Base-by-base conservation (phyloP, 2,797 vertebrate genomes). In the Helarctos malayanus region DNA sequence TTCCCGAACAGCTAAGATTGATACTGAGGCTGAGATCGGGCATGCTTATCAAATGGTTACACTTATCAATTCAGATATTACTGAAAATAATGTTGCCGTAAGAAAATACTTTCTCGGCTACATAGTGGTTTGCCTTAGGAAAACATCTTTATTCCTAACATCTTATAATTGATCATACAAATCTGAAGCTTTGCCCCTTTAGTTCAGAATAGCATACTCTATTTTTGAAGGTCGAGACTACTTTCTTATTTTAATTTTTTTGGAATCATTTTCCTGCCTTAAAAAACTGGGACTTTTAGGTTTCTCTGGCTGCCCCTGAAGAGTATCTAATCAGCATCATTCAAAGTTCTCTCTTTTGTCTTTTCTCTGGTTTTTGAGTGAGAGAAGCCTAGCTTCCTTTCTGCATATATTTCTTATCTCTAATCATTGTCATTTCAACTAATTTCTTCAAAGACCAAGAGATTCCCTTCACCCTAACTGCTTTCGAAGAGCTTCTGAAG, bases 361-460 rank as follows among this genome's bases (percentile, higher is more conserved):
- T 95, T 87, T 84, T 54, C 80, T 87, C 71, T 94, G 59, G 4
- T 38, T 56, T 96, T 75, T 90, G 4, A 61, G 5, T 41, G 10
- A 87, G 47, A 79, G 32, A 90, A 71, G n/a, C 3, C n/a, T 38
- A 11, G 6, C 27, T 84, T 32, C 25, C 95, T 93, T 68, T 25
- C 10, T 84, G 14, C 32, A 19, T 21, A 18, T 21, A n/a, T 68
- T 86, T 95, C n/a, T 86, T 35, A 38, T 63, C 94, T 69, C 25
- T 59, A 95, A 59, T 88, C 35, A 54, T 59, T 92, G 56, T 78
- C 54, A 87, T 95, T 94, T 85, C 47, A 86, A 65, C 18, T 59
- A 85, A 84, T 92, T 90, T 73, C 49, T 32, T 95, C 47, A 69
- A 91, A 71, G 68, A 41, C 63, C 49, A 78, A 87, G 71, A 96